phyloP scores from a whole-genome alignment of 2,888 invertebrate species.

The Anthoptus insignis region DNA sequence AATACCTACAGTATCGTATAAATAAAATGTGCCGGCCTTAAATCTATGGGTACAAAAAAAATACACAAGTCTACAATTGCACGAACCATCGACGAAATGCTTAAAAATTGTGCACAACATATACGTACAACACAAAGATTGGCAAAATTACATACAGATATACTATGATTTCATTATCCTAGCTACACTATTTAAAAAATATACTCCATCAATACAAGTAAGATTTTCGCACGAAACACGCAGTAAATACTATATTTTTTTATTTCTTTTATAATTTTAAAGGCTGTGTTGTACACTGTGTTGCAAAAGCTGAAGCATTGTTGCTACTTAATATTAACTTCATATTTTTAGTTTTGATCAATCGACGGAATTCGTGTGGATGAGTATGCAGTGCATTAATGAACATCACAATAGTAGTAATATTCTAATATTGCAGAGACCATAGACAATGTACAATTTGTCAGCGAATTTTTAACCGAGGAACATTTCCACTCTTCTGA shows the following conservation, averaged over 20 bases:
- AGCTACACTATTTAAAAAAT: slow-evolving; percentile 69
- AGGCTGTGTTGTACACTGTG: slow-evolving; percentile 49
- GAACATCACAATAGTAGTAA: slow-evolving; percentile 33
- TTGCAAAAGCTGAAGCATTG: slow-evolving; percentile 54
- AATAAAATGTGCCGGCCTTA: slow-evolving; percentile 6
- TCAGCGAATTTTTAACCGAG: not conserved
- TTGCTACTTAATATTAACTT: slow-evolving; percentile 47
- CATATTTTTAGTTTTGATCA: slow-evolving; percentile 47
- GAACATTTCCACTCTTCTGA: too few species aligned
- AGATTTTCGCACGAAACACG: slow-evolving; percentile 68
- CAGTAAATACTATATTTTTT: slow-evolving; percentile 53
- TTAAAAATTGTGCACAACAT: slow-evolving; percentile 44
- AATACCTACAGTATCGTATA: not conserved
- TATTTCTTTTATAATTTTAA: slow-evolving; percentile 54
- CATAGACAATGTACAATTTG: not conserved
- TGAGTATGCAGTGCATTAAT: slow-evolving; percentile 35
- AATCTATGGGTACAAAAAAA: slow-evolving; percentile 10
- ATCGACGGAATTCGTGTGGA: slow-evolving; percentile 54
- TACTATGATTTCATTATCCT: slow-evolving; percentile 58
- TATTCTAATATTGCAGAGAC: not conserved
- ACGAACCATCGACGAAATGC: slow-evolving; percentile 22
- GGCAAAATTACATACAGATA: slow-evolving; percentile 28
- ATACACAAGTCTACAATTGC: slow-evolving; percentile 20
- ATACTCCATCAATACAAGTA: slow-evolving; percentile 70
- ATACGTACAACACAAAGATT: slow-evolving; percentile 43